Evolutionary conservation across 2,113 vertebrate genomes (phyloP), one percentile per base, ranked within the genome.

Genomic region (Mirounga angustirostris): DNA sequence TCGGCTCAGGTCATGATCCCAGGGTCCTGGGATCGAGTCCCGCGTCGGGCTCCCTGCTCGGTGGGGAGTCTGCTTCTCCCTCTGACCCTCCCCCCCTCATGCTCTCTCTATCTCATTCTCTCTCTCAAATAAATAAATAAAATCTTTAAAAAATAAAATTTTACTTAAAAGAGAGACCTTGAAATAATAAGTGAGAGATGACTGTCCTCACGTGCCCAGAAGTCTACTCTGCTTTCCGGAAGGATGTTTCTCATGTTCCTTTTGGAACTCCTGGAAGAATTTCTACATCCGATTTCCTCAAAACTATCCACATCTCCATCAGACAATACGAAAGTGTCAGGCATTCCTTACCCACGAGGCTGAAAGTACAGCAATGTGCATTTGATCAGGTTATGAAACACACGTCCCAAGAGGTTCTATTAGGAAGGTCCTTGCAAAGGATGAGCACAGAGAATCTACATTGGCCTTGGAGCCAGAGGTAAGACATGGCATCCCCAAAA

Each of bases 191-290:
- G 40, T 59, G 19, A 21, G 26, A 61, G 56, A 90, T 5, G 12
- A 50, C 22, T 65, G n/a, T 69, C 24, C 50, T 50, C 82, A 71
- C 11, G 16, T 59, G 63, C 13, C 28, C 76, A 54, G 30, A 93
- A 58, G 19, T 73, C 82, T 30, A 71, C 63, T 22, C 33, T 79
- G 82, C 15, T 71, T 86, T 88, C 71, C 24, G 71, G 24, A 63
- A 92, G n/a, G 87, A 82, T 86, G 36, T 79, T 81, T 95, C 85
- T 59, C 52, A 56, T n/a, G 15, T 94, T 80, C 50, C 58, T 69
- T 88, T 87, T 30, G 1, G 56, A 91, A 87, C 43, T 86, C 82
- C 73, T n/a, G 26, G 22, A 83, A 93, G 24, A 94, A 92, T 79
- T 74, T 92, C 87, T 94, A 95, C 90, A 92, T 36, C 69, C 18